These are phyloP conservation scores for Festucalex cinctus DNA, from an alignment of 2,113 vertebrate species.

Conservation along the genomic window DNA sequence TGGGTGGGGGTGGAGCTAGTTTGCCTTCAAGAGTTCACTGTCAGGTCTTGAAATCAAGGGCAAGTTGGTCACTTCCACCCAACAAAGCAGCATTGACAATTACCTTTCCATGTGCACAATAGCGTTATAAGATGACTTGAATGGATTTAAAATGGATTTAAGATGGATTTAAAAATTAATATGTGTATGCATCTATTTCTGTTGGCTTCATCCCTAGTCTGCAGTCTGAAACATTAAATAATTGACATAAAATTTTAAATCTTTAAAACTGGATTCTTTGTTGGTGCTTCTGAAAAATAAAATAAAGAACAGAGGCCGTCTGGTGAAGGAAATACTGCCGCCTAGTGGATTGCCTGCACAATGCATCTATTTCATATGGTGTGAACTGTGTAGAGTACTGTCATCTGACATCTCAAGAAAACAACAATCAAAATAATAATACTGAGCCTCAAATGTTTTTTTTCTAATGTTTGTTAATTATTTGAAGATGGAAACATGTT, in stretches of 20 bases:
- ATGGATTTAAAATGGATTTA: too few relatives aligned
- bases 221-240: neutral
- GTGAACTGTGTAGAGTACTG: too few relatives aligned
- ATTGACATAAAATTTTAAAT: neutral
- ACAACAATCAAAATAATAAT: too few relatives aligned
- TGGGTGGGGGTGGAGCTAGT: constrained; percentile 48
- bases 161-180: neutral
- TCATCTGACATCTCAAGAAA: too few relatives aligned
- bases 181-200: neutral
- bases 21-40: constrained; percentile 69
- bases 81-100: constrained; percentile 13
- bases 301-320: too few relatives aligned
- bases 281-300: too few relatives aligned
- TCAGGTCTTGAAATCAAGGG: constrained; percentile 51
- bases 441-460: too few relatives aligned
- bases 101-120: neutral
- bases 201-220: neutral
- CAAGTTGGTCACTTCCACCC: constrained; percentile 45
- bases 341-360: neutral
- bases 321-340: neutral
- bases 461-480: too few relatives aligned
- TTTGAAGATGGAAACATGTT: too few relatives aligned
- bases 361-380: neutral
- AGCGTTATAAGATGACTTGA: neutral
- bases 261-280: too few relatives aligned